These are phyloP conservation scores for Bombus confusus DNA, from an alignment of 1,140 invertebrate genomes.

Conservation along the genomic window DNA sequence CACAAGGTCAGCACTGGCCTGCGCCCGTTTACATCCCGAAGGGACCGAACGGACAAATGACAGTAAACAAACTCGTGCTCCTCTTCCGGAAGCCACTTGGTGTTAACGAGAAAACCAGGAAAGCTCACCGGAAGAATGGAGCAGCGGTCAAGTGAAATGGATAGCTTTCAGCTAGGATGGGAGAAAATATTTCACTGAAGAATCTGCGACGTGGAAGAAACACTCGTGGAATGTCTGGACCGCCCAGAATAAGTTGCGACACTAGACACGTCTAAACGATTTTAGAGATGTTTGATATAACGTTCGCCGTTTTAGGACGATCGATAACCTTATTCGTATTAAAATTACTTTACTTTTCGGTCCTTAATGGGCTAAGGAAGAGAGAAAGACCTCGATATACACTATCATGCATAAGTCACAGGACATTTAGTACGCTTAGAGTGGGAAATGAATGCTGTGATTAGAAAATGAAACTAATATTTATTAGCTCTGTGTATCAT, in stretches of 20 bases:
- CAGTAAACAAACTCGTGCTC: conserved; percentile 49
- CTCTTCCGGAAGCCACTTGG: neutral
- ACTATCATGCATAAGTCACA: neutral
- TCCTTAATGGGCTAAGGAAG: neutral
- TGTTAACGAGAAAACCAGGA: neutral
- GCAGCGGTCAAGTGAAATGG: neutral
- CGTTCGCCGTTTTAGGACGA: neutral
- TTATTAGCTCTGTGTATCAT: neutral
- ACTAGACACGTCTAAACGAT: neutral
- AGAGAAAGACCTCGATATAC: neutral
- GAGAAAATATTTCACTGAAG: neutral
- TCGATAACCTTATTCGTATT: neutral
- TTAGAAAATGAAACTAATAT: neutral
- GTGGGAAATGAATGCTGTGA: neutral
- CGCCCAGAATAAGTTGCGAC: neutral
- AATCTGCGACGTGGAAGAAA: neutral
- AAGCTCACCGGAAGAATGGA: neutral
- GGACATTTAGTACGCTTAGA: neutral
- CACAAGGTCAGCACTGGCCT: conserved; percentile 52
- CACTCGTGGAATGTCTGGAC: neutral
- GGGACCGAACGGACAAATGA: conserved; percentile 34
- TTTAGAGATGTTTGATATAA: neutral
- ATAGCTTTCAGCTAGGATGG: conserved; percentile 2
- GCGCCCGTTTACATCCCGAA: conserved; percentile 46
- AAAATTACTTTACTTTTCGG: neutral